phyloP scores from a whole-genome alignment of 2,888 invertebrate species.

The Metallyticus violacea region DNA sequence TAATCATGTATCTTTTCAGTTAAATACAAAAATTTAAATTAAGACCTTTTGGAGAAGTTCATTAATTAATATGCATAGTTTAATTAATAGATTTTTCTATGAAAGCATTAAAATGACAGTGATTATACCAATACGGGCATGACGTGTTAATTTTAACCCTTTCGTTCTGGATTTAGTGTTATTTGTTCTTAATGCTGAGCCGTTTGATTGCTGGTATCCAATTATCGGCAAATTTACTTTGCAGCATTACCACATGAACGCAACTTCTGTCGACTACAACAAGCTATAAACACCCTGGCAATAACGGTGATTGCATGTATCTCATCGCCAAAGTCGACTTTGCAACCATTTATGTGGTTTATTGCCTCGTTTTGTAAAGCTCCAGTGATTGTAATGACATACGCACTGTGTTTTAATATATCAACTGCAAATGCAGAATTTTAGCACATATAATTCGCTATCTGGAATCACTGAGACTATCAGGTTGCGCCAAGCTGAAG shows the following conservation, averaged over 20 bases:
- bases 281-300: neutral
- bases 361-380: neutral
- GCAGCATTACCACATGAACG: neutral
- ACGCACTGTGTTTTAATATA: neutral
- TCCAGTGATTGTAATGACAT: neutral
- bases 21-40: no score
- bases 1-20: no score
- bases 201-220: neutral
- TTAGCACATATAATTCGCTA: neutral
- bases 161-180: neutral
- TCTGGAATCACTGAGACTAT: no score
- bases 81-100: neutral
- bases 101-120: no score
- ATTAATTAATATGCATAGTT: neutral
- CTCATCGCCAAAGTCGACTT: neutral
- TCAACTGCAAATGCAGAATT: neutral
- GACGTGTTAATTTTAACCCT: neutral
- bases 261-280: neutral
- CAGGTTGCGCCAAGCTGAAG: neutral
- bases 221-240: no score
- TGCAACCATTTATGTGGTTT: neutral
- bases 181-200: neutral
- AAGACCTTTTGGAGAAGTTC: no score
- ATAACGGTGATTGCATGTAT: neutral
- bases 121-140: no score